phyloP scores from a whole-genome alignment of 30 jellyfish, hydroid and myxozoan genomes.

The Turritopsis dohrnii region DNA sequence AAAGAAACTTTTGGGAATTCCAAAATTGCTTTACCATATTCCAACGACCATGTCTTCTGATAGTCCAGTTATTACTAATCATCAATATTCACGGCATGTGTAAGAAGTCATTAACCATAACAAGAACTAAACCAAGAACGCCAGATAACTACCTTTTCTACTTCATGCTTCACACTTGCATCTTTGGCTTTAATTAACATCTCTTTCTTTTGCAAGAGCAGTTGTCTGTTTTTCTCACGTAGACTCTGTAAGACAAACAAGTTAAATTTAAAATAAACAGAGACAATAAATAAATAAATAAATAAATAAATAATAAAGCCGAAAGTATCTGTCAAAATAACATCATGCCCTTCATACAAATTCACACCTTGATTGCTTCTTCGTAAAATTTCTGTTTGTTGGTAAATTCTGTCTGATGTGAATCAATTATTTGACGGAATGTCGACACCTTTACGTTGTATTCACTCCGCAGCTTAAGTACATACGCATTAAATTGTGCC shows the following conservation, averaged over 20 bases:
- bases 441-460: slow-evolving; percentile 68
- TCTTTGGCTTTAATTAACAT: slow-evolving; percentile 48
- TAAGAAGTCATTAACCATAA: too few relatives aligned
- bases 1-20: too few relatives aligned
- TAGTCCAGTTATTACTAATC: too few relatives aligned
- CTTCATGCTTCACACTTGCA: slow-evolving; percentile 43
- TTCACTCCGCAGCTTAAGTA: slow-evolving; percentile 70
- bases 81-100: neutral
- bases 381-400: slow-evolving; percentile 69
- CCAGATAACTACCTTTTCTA: slow-evolving; percentile 58
- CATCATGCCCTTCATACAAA: neutral
- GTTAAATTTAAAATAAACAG: neutral
- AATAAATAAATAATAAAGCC: neutral
- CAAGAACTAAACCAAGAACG: too few relatives aligned
- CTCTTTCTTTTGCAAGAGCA: slow-evolving; percentile 66
- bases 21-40: too few relatives aligned
- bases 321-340: neutral
- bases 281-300: neutral
- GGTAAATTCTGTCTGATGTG: slow-evolving; percentile 64
- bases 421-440: slow-evolving; percentile 65
- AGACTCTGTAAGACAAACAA: slow-evolving; percentile 62
- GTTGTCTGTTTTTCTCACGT: slow-evolving; percentile 59
- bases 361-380: slow-evolving; percentile 43
- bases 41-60: too few relatives aligned
- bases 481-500: slow-evolving; percentile 97